Evolutionary conservation across 2,888 invertebrate species (phyloP), one percentile per base, ranked within the genome.

Genomic region (Oxyteleia sp.): DNA sequence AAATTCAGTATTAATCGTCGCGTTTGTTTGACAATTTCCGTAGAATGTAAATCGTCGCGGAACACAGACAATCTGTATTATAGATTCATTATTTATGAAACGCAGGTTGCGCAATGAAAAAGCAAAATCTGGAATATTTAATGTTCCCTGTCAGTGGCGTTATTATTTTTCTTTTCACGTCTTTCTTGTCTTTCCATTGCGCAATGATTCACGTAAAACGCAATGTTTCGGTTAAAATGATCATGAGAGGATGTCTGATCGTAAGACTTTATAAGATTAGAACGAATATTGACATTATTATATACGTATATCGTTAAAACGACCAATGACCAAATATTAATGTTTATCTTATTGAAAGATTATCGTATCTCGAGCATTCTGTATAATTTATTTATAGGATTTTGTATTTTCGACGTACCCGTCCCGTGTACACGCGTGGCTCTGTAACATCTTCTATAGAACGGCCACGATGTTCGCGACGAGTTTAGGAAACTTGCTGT

Each of bases 251-350:
- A 68, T 61, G 11, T 45, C 51, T 43, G 43, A 55, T 55, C 8
- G 10, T 26, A 59, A 59, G 68, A 29, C 38, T 83, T 66, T 38
- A 38, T 55, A 59, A 49, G 49, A 45, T 68, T 75, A 80, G 61
- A 55, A 35, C 20, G 45, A 55, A 41, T 71, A 76, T 53, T 61
- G 68, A 72, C 64, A 71, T 75, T 63, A 47, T 63, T 41, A 53
- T n/a, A n/a, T 66, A 64, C 55, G 71, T n/a, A 38, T 38, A 38
- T 4, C 38, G 13, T 75, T 85, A 49, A 85, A 85, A 84, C 74
- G 68, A 88, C 88, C 90, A 92, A 92, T 90, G 92, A 93, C 93
- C 93, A 93, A 93, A 93, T 93, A 93, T 93, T 92, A 88, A 87
- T 89, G 84, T 87, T 87, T 88, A 88, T 85, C 47, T 35, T 68